These are phyloP conservation scores for Anas platyrhynchos DNA, from an alignment of 2,113 vertebrate species.

Conservation along the genomic window DNA sequence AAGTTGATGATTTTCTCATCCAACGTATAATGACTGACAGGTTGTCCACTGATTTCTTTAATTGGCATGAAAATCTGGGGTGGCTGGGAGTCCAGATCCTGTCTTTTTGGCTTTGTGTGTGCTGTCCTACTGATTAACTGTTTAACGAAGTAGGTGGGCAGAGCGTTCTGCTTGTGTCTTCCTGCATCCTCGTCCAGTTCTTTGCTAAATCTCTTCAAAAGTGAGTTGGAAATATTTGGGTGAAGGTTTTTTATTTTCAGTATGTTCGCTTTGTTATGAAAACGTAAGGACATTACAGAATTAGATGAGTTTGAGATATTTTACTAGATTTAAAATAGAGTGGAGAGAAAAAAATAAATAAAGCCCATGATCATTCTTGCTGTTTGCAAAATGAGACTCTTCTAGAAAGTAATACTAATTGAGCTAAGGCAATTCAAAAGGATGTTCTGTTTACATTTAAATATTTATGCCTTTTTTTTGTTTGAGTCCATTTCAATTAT, in stretches of 20 bases:
- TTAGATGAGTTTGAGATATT: not conserved
- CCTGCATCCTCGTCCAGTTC: not conserved
- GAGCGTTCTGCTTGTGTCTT: not conserved
- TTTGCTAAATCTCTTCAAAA: not conserved
- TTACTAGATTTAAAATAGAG: not conserved
- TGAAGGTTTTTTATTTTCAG: not conserved
- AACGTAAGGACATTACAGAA: not conserved
- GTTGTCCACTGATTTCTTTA: not conserved
- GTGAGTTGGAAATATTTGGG: not conserved
- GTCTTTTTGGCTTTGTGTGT: not conserved
- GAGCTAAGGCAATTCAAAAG: not conserved
- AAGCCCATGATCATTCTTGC: not conserved
- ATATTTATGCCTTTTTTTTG: not conserved
- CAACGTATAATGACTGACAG: not conserved
- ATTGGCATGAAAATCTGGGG: not conserved
- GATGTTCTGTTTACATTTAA: not conserved
- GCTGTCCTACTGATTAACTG: slow-evolving; percentile 10
- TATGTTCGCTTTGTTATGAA: not conserved
- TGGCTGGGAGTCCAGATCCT: not conserved
- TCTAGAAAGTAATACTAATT: not conserved
- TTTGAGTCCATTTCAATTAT: not conserved
- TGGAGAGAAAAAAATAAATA: not conserved
- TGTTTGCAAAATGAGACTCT: not conserved
- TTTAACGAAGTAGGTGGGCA: not conserved
- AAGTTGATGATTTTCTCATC: not conserved